Evolutionary conservation across 1,140 invertebrate species (phyloP).

Genomic region (Lepidurus packardi): DNA sequence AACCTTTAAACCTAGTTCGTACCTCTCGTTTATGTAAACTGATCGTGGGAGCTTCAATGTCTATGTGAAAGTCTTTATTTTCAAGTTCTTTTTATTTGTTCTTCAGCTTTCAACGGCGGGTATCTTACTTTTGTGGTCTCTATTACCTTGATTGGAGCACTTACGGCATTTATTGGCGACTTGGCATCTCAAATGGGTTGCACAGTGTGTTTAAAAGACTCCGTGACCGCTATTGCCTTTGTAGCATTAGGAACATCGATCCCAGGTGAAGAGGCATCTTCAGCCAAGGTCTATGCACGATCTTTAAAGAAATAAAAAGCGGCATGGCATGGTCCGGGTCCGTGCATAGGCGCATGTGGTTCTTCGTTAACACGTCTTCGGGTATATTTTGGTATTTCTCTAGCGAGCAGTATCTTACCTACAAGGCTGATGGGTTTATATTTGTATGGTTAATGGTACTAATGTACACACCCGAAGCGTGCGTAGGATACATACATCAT

Average conservation of each 20-base stretch:
- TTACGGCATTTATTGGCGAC: slow-evolving; percentile 59
- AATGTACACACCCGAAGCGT: too few relatives aligned
- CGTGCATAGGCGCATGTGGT: not conserved
- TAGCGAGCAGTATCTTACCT: too few relatives aligned
- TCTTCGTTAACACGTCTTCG: not conserved
- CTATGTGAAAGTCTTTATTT: not conserved
- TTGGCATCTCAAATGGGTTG: slow-evolving; percentile 57
- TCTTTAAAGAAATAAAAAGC: not conserved
- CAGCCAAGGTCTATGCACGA: not conserved
- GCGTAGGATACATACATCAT: too few relatives aligned
- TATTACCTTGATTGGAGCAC: slow-evolving; percentile 53
- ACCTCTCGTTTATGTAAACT: too few relatives aligned
- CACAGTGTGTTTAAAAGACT: slow-evolving; percentile 56
- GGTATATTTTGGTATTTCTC: not conserved
- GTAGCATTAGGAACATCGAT: slow-evolving; percentile 56
- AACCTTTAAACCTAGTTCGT: too few relatives aligned
- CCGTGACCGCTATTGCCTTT: slow-evolving; percentile 59
- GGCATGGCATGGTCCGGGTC: not conserved
- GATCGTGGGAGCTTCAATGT: too few relatives aligned
- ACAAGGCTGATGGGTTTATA: too few relatives aligned
- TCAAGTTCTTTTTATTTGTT: slow-evolving; percentile 19
- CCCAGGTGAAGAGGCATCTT: slow-evolving; percentile 47
- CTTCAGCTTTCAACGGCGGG: slow-evolving; percentile 41
- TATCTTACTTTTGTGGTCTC: slow-evolving; percentile 56
- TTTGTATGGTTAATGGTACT: too few relatives aligned